Evolutionary conservation across 2,797 vertebrate species (phyloP).

Genomic region (Stomatorhinus walkeri): DNA sequence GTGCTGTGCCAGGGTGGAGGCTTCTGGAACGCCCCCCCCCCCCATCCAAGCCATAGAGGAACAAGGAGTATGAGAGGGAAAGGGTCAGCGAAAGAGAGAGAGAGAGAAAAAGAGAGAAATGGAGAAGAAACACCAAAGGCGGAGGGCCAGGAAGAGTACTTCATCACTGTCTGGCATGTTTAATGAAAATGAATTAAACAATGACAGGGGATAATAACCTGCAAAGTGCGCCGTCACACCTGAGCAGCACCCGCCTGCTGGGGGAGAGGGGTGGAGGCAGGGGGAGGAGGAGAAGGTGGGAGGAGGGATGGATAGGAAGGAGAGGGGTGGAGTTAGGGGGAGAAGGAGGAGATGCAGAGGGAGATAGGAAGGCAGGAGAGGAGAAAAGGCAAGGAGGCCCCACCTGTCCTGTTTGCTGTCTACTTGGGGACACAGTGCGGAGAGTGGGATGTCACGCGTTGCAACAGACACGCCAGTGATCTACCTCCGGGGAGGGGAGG

Average conservation of each 20-base stretch:
- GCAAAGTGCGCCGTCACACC: conserved; percentile 31
- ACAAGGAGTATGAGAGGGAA: background rate
- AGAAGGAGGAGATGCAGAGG: background rate
- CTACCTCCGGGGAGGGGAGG: background rate
- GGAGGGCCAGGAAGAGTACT: conserved; percentile 49
- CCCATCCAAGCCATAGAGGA: background rate
- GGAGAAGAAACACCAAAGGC: conserved; percentile 55
- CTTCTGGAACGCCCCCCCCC: background rate
- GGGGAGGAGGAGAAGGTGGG: background rate
- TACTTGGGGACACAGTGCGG: background rate
- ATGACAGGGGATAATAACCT: conserved; percentile 62
- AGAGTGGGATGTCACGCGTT: background rate
- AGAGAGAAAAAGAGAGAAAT: conserved; percentile 21
- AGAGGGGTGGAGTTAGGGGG: background rate
- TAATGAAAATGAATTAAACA: conserved; percentile 66
- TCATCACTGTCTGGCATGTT: conserved; percentile 59
- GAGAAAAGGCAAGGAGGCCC: background rate
- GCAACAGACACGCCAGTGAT: background rate
- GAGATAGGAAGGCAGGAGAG: background rate
- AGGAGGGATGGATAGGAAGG: background rate
- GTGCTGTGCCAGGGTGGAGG: background rate
- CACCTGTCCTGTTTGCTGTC: background rate
- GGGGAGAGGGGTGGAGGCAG: background rate
- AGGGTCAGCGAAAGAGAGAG: background rate
- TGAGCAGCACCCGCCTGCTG: background rate